Evolutionary conservation across 2,797 vertebrate species (phyloP), one percentile per base, ranked within the genome.

Genomic region (Erethizon dorsatum): DNA sequence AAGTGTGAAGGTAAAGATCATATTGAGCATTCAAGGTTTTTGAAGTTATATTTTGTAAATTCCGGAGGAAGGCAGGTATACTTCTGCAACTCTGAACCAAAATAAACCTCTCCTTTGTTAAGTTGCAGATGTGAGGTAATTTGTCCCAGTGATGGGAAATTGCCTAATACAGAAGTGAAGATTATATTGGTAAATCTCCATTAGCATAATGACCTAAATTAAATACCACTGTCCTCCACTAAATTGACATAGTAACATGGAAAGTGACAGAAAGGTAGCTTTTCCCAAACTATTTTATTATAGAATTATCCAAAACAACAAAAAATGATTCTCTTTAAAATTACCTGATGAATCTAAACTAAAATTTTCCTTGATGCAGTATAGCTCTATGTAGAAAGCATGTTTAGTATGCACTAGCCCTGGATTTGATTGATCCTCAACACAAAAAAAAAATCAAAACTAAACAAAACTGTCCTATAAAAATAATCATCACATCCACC

Each of bases 271-370:
- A 86, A 45, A 83, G 59, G 20, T 26, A 79, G 37, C 15, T 6
- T 90, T 83, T 87, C 71, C 31, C 57, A 90, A 52, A 79, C 47
- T 73, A 78, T 17, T 77, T 86, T 52, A 3, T 90, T 92, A 63
- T n/a, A 15, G 12, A 78, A 61, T 54, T 90, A 82, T 13, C 33
- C 57, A 73, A 41, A 8, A 50, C n/a, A 88, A 10, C 20, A 69
- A 79, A 88, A 94, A 91, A 71, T 37, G 1, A 47, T 57, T 87
- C 83, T 52, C 26, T n/a, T 71, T 26, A 88, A 87, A 90, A 92
- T 63, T n/a, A 89, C 4, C 52, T 50, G 63, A 69, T 54, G n/a
- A 11, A 37, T 59, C 37, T 65, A 67, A 65, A 31, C 3, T 37
- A 90, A 80, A 13, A 2, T 82, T 77, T 84, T 15, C 11, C 33